Conservation (phyloP, 2,888 invertebrate species). For the Dryomyza anilis region DNA sequence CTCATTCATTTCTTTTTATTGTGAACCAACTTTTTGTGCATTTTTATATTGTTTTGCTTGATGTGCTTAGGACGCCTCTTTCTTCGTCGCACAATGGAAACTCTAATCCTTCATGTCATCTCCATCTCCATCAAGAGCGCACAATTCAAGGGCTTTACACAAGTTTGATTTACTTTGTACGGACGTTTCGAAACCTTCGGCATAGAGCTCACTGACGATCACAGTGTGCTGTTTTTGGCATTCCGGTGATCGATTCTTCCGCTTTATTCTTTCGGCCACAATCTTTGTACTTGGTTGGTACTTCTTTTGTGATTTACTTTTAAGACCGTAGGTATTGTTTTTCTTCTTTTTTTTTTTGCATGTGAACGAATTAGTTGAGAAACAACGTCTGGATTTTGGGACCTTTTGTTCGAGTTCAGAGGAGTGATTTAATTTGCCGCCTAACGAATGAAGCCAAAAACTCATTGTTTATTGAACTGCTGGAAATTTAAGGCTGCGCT, state of each 20-base stretch:
- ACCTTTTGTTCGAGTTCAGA: slow-evolving; percentile 21
- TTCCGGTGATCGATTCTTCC: slow-evolving; percentile 41
- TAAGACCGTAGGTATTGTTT: slow-evolving; percentile 14
- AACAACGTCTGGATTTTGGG: slow-evolving; percentile 6
- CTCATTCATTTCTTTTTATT: slow-evolving; percentile 13
- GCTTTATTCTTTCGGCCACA: slow-evolving; percentile 31
- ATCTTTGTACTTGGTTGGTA: no score
- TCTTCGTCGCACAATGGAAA: slow-evolving; percentile 2
- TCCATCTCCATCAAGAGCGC: slow-evolving; percentile 20
- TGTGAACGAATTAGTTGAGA: no score
- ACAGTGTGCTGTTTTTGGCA: slow-evolving; percentile 34
- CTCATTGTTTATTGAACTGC: no score
- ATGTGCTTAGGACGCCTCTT: slow-evolving; percentile 25
- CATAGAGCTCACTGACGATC: not conserved
- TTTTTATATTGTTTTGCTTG: slow-evolving; percentile 14
- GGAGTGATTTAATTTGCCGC: slow-evolving; percentile 21
- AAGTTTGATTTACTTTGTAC: not conserved
- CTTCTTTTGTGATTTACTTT: slow-evolving; percentile 29
- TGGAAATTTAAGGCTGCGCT: no score
- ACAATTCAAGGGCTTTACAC: not conserved
- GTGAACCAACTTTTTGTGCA: not conserved
- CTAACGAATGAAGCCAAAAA: no score
- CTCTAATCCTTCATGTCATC: slow-evolving; percentile 26
- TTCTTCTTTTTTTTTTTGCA: no score
- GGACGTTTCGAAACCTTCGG: not conserved